These are phyloP conservation scores for Leptocoma aspasia DNA, from an alignment of 2,113 vertebrate species.

Conservation along the genomic window DNA sequence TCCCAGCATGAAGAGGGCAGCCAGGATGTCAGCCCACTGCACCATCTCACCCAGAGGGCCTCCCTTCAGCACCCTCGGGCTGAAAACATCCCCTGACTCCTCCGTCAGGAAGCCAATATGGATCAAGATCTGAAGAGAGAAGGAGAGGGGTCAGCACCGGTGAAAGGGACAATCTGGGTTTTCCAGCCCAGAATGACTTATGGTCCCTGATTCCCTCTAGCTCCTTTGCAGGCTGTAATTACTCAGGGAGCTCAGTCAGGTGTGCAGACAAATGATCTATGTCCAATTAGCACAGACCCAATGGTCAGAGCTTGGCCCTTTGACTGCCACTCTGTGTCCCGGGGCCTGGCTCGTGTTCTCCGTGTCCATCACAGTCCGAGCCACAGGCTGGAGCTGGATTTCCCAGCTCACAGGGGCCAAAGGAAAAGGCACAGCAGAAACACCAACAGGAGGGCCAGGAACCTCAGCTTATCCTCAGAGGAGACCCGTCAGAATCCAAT, in stretches of 20 bases:
- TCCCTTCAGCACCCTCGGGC: slow-evolving; percentile 92
- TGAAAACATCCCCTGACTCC: slow-evolving; percentile 96
- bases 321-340: accelerated
- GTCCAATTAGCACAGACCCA: background rate
- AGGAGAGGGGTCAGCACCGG: background rate
- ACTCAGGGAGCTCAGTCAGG: background rate
- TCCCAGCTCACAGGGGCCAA: background rate
- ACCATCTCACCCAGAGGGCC: slow-evolving; percentile 98
- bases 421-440: background rate
- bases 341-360: accelerated
- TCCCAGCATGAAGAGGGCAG: slow-evolving; percentile 88
- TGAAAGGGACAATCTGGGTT: background rate
- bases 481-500: accelerated
- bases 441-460: accelerated
- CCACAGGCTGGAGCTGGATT: accelerated
- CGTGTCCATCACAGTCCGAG: accelerated
- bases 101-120: slow-evolving; percentile 97
- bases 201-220: background rate
- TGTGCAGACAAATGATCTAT: background rate
- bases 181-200: background rate
- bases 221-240: background rate
- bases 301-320: background rate
- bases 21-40: slow-evolving; percentile 97
- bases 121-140: slow-evolving; percentile 82
- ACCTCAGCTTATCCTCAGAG: background rate